phyloP scores from a whole-genome alignment of 2,113 vertebrate species.

The Silurus asotus region DNA sequence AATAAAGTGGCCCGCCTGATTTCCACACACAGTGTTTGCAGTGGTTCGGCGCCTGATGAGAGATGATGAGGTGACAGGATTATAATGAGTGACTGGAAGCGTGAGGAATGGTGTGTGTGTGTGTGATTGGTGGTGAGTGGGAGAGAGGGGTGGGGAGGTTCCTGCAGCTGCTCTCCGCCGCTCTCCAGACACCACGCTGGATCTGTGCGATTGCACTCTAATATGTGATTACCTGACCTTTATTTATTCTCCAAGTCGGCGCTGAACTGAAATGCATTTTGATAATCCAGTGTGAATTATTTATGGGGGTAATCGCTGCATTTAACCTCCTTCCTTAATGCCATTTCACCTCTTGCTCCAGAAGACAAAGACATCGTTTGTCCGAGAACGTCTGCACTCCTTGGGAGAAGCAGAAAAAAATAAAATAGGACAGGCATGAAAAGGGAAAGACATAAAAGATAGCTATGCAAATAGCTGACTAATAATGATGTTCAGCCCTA shows the following conservation, averaged over 20 bases:
- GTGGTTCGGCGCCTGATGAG: slow-evolving; percentile 48
- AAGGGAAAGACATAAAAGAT: slow-evolving; percentile 11
- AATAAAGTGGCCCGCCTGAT: slow-evolving; percentile 53
- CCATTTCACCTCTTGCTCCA: slow-evolving; percentile 39
- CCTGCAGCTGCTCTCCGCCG: slow-evolving; percentile 24
- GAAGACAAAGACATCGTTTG: slow-evolving; percentile 30
- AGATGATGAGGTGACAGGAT: slow-evolving; percentile 56
- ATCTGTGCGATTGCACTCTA: slow-evolving; percentile 52
- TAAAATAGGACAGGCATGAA: background rate
- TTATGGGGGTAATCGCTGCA: slow-evolving; percentile 50
- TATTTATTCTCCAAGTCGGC: slow-evolving; percentile 49
- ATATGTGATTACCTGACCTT: slow-evolving; percentile 52
- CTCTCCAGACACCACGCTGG: slow-evolving; percentile 34
- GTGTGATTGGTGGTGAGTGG: background rate
- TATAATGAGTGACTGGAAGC: slow-evolving; percentile 53
- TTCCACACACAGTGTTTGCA: slow-evolving; percentile 47
- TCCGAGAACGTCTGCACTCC: background rate
- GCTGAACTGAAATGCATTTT: slow-evolving; percentile 40
- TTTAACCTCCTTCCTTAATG: slow-evolving; percentile 33
- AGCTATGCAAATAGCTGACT: slow-evolving; percentile 10
- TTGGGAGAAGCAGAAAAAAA: background rate
- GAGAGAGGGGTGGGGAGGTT: background rate
- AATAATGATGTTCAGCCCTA: slow-evolving; percentile 11
- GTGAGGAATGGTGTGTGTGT: slow-evolving; percentile 5
- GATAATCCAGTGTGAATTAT: slow-evolving; percentile 54